Evolutionary conservation across 1,140 invertebrate genomes (phyloP).

Genomic region (Euglossa dilemma): DNA sequence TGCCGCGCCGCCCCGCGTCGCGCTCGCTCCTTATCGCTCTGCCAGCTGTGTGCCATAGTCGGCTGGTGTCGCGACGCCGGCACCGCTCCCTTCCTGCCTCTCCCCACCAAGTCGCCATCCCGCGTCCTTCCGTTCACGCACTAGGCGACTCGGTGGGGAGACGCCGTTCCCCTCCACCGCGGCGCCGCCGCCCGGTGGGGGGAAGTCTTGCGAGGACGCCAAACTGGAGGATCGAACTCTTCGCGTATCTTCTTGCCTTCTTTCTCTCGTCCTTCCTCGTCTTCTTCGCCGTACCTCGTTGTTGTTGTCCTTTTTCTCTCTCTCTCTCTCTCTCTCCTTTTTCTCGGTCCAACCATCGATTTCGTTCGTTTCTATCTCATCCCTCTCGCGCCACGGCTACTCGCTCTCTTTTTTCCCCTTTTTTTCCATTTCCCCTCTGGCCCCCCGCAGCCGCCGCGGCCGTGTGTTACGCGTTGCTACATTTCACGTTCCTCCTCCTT

Average conservation of each 20-base stretch:
- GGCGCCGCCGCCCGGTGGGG: slow-evolving; percentile 16
- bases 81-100: slow-evolving; percentile 2
- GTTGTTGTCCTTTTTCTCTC: slow-evolving; percentile 22
- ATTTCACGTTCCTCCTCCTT: background rate
- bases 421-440: background rate
- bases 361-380: slow-evolving; percentile 12
- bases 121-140: slow-evolving; percentile 9
- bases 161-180: background rate
- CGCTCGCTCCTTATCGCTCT: background rate
- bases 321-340: background rate
- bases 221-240: slow-evolving; percentile 62
- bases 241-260: slow-evolving; percentile 37
- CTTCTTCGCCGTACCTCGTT: background rate
- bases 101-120: slow-evolving; percentile 7
- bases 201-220: slow-evolving; percentile 56
- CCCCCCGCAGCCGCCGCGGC: background rate
- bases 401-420: background rate
- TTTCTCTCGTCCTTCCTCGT: slow-evolving; percentile 1
- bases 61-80: slow-evolving; percentile 19
- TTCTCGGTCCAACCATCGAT: slow-evolving; percentile 1
- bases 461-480: background rate
- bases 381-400: background rate
- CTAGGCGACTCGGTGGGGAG: background rate
- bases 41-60: background rate
- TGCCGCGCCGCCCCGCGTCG: background rate